Base-by-base conservation (phyloP, 2,888 invertebrate genomes). In the Augiades crinisus region DNA sequence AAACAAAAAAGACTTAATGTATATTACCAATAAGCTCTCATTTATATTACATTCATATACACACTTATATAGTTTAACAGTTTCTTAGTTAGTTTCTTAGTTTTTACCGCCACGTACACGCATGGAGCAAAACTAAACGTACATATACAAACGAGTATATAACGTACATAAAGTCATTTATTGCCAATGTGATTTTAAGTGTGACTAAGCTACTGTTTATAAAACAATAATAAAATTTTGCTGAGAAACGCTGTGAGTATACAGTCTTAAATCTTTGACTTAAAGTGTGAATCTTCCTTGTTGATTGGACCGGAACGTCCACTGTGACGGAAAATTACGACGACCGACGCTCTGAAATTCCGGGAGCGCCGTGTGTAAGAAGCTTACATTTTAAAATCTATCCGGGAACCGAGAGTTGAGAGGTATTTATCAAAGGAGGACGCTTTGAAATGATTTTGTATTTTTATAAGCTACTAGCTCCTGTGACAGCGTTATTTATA, bases 251-350 rank as follows among this genome's bases (percentile, higher is more conserved):
- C 27, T 41, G 16, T 12, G 10, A 10, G 27, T 41, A 7, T 8
- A 41, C 30, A 24, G 24, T 16, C 34, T 34, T 41, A 19, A 49
- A 41, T 6, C 13, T 43, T 50, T 19, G 43, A 34, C 36, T 7
- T 36, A 43, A 43, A 50, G 50, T 50, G 43, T 50, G 43, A 50
- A 50, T 43, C 17, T 19, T 17, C 49, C 24, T 36, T 41, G 49
- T 49, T 50, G 50, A 50, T 50, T 50, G 50, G 24, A 27, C 43
- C 50, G 43, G 43, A 50, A 43, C 12, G 36, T 50, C 50, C 41
- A 34, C 49, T 34, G 49, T 49, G 41, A 49, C 36, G 50, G 50
- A 50, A 43, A 50, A 50, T 43, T 30, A 36, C 50, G 41, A 36
- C 27, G 41, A 27, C n/a, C n/a, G n/a, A n/a, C n/a, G 34, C 50